Evolutionary conservation across 1,140 invertebrate genomes (phyloP).

Genomic region (Apis dorsata): DNA sequence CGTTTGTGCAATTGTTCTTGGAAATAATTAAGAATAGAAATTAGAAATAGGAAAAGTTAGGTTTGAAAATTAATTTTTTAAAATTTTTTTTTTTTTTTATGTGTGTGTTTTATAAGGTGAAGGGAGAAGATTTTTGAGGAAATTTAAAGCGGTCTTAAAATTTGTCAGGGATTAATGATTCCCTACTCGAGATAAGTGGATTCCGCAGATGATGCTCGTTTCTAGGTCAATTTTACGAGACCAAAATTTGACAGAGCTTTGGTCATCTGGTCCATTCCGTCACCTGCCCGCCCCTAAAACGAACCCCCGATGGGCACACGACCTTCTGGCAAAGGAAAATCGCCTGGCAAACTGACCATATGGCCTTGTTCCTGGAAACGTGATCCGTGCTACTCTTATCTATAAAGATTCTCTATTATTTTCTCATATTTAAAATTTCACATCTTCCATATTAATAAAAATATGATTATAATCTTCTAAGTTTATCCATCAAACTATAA

Average conservation of each 20-base stretch:
- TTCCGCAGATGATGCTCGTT: neutral
- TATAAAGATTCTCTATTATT: slow-evolving; percentile 6
- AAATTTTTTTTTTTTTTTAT: neutral
- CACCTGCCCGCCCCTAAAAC: slow-evolving; percentile 68
- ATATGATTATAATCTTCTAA: too few species aligned
- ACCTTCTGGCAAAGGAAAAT: slow-evolving; percentile 54
- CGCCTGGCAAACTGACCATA: slow-evolving; percentile 67
- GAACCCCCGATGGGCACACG: slow-evolving; percentile 67
- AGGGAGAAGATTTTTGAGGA: neutral
- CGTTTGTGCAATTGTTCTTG: too few species aligned
- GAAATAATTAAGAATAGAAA: too few species aligned
- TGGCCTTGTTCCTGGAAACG: slow-evolving; percentile 65
- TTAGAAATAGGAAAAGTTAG: too few species aligned
- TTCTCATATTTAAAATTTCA: too few species aligned
- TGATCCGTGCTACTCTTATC: slow-evolving; percentile 51
- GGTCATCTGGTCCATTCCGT: slow-evolving; percentile 73
- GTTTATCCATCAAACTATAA: neutral
- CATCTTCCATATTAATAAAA: too few species aligned
- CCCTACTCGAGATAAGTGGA: slow-evolving; percentile 6
- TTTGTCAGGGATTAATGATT: neutral
- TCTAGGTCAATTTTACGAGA: slow-evolving; percentile 35
- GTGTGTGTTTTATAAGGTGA: neutral
- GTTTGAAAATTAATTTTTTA: neutral
- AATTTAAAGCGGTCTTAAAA: neutral
- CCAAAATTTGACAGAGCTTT: slow-evolving; percentile 56